Evolutionary conservation across 2,888 invertebrate species (phyloP).

Genomic region (Dasypogon diadema): DNA sequence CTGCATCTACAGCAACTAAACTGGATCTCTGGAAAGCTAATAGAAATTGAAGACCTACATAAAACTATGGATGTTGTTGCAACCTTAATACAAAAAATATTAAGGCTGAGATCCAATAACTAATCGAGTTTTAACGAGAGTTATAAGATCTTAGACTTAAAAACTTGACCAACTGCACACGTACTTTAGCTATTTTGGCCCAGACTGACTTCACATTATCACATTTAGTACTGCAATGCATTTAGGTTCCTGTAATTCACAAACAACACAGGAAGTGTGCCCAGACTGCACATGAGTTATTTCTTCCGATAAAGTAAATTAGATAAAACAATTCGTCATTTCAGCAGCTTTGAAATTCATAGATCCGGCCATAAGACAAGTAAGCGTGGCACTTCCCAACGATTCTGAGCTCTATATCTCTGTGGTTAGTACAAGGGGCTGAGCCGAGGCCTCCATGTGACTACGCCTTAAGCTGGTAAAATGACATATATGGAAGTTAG

Average conservation of each 20-base stretch:
- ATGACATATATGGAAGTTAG: conserved; percentile 36
- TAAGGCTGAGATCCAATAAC: too few species aligned
- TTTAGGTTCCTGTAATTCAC: background rate
- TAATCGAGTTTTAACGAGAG: too few species aligned
- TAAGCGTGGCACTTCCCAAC: background rate
- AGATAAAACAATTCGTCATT: conserved; percentile 35
- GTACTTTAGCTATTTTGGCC: too few species aligned
- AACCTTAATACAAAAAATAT: too few species aligned
- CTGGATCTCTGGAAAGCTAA: too few species aligned
- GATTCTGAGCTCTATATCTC: background rate
- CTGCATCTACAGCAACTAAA: too few species aligned
- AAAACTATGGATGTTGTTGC: too few species aligned
- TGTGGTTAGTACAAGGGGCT: background rate
- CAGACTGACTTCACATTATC: too few species aligned
- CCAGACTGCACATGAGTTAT: conserved; percentile 4
- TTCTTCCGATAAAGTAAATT: conserved; percentile 15
- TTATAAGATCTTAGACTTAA: too few species aligned
- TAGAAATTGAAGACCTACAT: too few species aligned
- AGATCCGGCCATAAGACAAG: background rate
- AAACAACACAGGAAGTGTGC: conserved; percentile 18
- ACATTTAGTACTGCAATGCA: too few species aligned
- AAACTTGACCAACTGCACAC: too few species aligned
- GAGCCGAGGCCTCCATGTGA: background rate
- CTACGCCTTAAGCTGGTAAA: conserved; percentile 13
- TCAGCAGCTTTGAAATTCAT: conserved; percentile 14